Base-by-base conservation (phyloP, 2,113 vertebrate genomes). In the Lagopus leucura region DNA sequence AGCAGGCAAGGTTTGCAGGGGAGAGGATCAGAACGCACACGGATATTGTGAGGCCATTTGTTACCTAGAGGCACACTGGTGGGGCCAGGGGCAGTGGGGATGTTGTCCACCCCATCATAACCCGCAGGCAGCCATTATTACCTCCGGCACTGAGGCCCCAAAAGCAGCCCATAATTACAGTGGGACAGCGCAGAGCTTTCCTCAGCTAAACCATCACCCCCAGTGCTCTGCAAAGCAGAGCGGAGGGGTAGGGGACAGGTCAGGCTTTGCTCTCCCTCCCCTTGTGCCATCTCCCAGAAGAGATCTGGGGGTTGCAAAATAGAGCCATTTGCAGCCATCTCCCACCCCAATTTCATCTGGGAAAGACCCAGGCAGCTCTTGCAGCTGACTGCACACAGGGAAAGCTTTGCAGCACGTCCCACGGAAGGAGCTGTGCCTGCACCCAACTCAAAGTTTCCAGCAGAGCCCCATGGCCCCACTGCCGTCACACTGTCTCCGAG, bases 371-470 rank as follows among this genome's bases (percentile, higher is more conserved):
- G 15, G 15, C 81, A 73, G 45, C 30, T 42, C 27, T 25, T 12
- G 22, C 63, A 66, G 16, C 42, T 67, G 10, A 0, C 9, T 34
- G 34, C 42, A 1, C 0, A 0, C 32, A 32, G 14, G 38, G 27
- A 19, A 28, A 65, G 42, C 43, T 50, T 63, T 5, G 88, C 70
- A 93, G 60, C 20, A 10, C 16, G 43, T 89, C n/a, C 60, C 36
- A 4, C 90, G 76, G 95, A 90, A 94, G 65, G 34, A 90, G 64
- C 74, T 72, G 22, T 4, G 25, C 50, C 14, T 3, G 42, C 14
- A 17, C 76, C 95, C 66, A 7, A n/a, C 0, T 93, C 91, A 90
- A 87, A 95, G 90, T 89, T 95, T 89, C 94, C 93, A 89, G 83
- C 80, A n/a, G 43, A 43, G 88, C 66, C 54, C n/a, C 6, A 5